Evolutionary conservation across 2,888 invertebrate genomes (phyloP), one percentile per base, ranked within the genome.

Genomic region (Anthoptus insignis): DNA sequence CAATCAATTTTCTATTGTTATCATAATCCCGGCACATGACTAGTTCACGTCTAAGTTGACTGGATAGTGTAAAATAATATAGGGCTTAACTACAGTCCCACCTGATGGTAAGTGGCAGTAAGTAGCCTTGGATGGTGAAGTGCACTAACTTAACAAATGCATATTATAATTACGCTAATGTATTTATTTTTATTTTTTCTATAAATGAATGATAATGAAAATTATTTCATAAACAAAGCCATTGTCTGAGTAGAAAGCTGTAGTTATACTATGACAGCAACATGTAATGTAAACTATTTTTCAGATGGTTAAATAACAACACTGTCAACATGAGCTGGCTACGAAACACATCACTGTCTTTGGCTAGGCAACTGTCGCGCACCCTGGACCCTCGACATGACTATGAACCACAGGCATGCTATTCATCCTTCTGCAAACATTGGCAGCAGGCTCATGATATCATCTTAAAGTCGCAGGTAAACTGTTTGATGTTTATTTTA

Each of bases 401-500:
- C 81, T 96, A 96, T 77, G 98, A 98, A 89, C 97, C 98, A 0
- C 96, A 97, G 59, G 98, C 98, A 7, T 98, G 98, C 87, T 97
- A 97, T 82, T 98, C 97, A 86, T 98, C 98, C 79, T 98, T 98
- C 89, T 96, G 97, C 84, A 97, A 97, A 84, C 99, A 99, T 85
- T 99, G 99, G 98, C 97, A 98, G 80, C 98, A 99, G 85, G 97
- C 97, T 1, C 92, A 95, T 78, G 97, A 97, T 73, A 97, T 98
- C 66, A 97, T 98, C 76, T 91, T 95, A 72, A 95, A 96, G 74
- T 96, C 96, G 45, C 95, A 96, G 91, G 96, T 96, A 81, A 32
- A n/a, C n/a, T n/a, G n/a, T n/a, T n/a, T n/a, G n/a, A n/a, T n/a
- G n/a, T n/a, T n/a, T n/a, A n/a, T n/a, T n/a, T n/a, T n/a, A n/a